Evolutionary conservation across 2,113 vertebrate species (phyloP).

Genomic region (Empidonax traillii): DNA sequence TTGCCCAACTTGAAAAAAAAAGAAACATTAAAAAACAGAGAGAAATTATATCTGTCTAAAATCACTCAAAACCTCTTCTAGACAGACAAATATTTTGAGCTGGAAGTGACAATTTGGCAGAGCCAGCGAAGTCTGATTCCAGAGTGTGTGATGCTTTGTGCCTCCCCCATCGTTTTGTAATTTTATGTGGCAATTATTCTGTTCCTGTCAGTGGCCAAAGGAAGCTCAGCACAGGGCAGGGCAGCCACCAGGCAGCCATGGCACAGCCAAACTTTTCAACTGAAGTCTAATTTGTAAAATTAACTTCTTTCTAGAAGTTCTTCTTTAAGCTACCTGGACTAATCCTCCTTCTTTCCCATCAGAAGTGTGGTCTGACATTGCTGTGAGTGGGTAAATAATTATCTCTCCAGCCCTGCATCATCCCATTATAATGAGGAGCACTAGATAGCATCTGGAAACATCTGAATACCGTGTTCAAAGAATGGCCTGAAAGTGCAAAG

Average conservation of each 20-base stretch:
- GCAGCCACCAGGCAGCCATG: background rate
- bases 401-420: background rate
- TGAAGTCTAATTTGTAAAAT: background rate
- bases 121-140: background rate
- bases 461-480: background rate
- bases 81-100: background rate
- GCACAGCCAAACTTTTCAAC: background rate
- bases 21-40: background rate
- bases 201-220: background rate
- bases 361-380: background rate
- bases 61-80: background rate
- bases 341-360: background rate
- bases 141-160: background rate
- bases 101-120: background rate
- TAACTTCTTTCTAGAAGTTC: background rate
- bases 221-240: background rate
- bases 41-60: background rate
- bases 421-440: background rate
- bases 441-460: background rate
- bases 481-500: background rate
- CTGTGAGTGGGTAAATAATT: background rate
- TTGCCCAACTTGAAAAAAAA: background rate
- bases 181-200: background rate
- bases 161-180: background rate
- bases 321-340: background rate